phyloP scores from a whole-genome alignment of 2,113 vertebrate genomes.

The Aldabrachelys gigantea region DNA sequence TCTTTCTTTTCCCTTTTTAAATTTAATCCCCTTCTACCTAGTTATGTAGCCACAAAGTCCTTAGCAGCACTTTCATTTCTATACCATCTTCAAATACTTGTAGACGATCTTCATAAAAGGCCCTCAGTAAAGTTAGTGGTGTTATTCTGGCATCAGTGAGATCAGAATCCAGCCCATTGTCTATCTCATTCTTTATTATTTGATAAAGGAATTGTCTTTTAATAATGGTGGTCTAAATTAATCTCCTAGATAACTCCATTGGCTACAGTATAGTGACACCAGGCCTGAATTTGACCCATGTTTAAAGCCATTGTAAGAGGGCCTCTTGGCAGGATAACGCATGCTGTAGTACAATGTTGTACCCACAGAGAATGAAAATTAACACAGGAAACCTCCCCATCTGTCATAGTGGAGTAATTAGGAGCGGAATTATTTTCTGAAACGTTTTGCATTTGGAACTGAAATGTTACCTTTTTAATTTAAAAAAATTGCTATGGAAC shows the following conservation, averaged over 20 bases:
- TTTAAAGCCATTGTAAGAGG: neutral
- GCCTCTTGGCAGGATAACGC: neutral
- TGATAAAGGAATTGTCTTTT: neutral
- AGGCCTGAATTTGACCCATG: neutral
- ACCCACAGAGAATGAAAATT: neutral
- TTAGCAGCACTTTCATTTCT: neutral
- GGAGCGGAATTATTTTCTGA: neutral
- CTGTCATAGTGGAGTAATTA: neutral
- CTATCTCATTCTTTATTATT: neutral
- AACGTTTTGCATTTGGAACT: fast-evolving
- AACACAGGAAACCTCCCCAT: neutral
- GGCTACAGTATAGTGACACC: neutral
- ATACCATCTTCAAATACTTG: neutral
- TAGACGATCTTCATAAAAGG: neutral
- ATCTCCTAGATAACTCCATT: neutral
- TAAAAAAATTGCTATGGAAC: neutral
- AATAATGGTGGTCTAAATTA: neutral
- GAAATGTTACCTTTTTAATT: neutral
- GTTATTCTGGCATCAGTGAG: neutral
- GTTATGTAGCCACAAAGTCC: neutral
- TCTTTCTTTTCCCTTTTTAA: neutral
- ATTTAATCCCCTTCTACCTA: neutral
- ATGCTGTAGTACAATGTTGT: neutral
- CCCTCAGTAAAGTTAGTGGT: neutral
- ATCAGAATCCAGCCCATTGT: neutral